phyloP scores from a whole-genome alignment of 2,888 invertebrate species.

The Synanthedon tipuliformis region DNA sequence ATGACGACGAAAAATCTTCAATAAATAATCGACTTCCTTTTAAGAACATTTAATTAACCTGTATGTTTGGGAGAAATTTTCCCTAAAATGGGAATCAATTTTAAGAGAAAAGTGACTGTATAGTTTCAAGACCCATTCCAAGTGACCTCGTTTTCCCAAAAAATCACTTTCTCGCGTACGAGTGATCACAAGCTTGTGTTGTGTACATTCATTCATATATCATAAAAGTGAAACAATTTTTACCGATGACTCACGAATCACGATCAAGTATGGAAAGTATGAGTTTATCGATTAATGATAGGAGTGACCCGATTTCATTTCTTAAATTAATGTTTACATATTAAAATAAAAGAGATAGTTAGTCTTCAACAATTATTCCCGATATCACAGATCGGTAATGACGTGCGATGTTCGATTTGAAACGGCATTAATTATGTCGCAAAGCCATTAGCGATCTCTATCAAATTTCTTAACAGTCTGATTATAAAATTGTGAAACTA shows the following conservation, averaged over 20 bases:
- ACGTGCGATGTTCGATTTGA: background rate
- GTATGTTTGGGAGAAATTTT: background rate
- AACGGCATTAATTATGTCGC: constrained; percentile 1
- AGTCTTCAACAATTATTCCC: too few relatives aligned
- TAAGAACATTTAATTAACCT: background rate
- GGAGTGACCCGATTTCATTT: constrained; percentile 27
- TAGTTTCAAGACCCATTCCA: background rate
- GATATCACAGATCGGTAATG: background rate
- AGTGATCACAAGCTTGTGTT: background rate
- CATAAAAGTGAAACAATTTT: constrained; percentile 32
- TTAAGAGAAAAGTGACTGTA: background rate
- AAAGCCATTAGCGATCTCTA: background rate
- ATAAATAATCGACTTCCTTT: constrained; percentile 1
- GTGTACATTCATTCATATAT: constrained; percentile 5
- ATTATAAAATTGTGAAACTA: background rate
- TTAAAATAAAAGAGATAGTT: background rate
- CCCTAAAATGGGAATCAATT: background rate
- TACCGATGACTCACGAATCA: constrained; percentile 35
- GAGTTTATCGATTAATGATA: constrained; percentile 27
- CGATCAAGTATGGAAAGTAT: constrained; percentile 35
- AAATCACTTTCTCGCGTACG: background rate
- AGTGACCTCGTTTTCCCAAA: background rate
- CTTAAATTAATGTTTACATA: constrained; percentile 8
- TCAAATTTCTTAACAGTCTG: background rate
- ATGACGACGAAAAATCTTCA: constrained; percentile 4